These are phyloP conservation scores for Julus scandinavius DNA, from an alignment of 2,888 invertebrate genomes.

Conservation along the genomic window DNA sequence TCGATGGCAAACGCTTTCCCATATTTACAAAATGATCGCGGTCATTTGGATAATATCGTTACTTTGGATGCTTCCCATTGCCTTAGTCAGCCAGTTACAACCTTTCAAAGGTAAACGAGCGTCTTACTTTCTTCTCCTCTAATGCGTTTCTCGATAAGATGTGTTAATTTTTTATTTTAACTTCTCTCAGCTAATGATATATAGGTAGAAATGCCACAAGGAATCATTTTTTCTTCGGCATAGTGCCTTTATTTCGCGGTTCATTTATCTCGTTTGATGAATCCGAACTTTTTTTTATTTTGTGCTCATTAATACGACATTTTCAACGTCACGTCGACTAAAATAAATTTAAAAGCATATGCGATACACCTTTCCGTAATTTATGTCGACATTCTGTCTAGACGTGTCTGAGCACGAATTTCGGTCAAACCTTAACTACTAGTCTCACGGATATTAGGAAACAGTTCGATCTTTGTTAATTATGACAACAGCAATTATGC, in stretches of 20 bases:
- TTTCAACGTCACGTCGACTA: too few species aligned
- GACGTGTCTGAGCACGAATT: too few species aligned
- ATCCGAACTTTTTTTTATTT: not conserved
- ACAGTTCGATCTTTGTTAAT: too few species aligned
- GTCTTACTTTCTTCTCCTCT: not conserved
- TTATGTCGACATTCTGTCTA: too few species aligned
- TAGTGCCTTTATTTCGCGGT: not conserved
- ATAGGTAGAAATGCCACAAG: not conserved
- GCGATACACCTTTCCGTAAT: too few species aligned
- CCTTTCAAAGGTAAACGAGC: conserved; percentile 67
- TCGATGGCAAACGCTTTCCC: conserved; percentile 84
- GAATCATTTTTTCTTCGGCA: not conserved
- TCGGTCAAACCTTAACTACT: too few species aligned
- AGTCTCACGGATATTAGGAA: too few species aligned
- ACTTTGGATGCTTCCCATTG: conserved; percentile 76
- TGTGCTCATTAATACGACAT: too few species aligned
- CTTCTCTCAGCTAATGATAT: not conserved
- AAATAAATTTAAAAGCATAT: too few species aligned
- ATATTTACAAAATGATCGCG: conserved; percentile 83
- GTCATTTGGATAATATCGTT: conserved; percentile 78
- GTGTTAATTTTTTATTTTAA: not conserved
- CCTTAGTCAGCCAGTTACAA: conserved; percentile 73
- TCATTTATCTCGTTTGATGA: too few species aligned
- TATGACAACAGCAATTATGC: too few species aligned
- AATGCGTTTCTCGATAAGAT: too few species aligned